Base-by-base conservation (phyloP, 1,140 invertebrate genomes). In the Anoplophora glabripennis region DNA sequence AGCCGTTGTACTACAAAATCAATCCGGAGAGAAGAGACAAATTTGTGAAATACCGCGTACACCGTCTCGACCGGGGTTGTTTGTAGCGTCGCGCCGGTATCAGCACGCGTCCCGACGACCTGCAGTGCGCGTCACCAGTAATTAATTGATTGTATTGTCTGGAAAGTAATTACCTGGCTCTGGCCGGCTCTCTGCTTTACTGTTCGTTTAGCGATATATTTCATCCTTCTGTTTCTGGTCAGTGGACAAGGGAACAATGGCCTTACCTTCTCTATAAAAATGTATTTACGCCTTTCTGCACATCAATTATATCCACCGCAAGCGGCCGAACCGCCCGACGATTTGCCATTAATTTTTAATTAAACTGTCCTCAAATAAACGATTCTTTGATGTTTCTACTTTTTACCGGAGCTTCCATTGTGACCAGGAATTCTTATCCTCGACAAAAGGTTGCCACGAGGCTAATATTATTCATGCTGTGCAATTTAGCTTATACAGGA, bases 71-170 rank as follows among this genome's bases (percentile, higher is more conserved):
- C 21, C 21, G 21, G 21, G 21, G 21, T 28, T 28, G 21, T 28
- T 28, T 28, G 21, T 28, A 28, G 21, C 21, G 21, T 28, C 21
- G 21, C 21, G 21, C 46, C 52, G 63, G 47, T 68, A 63, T 65
- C 67, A 67, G 67, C 63, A 63, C 59, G 66, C 53, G 64, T 63
- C 64, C 61, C 58, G 67, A 59, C 67, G 65, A 72, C 69, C 70
- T 71, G 66, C 63, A 63, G 67, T 57, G 71, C 57, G 49, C 71
- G 71, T 71, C 69, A 71, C 61, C 65, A 59, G 64, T 73, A 73
- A 73, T 73, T 73, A 73, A 73, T 73, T 71, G 70, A 73, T 73
- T 64, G 72, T 68, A 73, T 73, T 73, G 72, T 73, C 72, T 71
- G 67, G 63, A 72, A 73, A 72, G 70, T 72, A 73, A 73, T 73